Base-by-base conservation (phyloP, 2,888 invertebrate species). In the Mantis religiosa region DNA sequence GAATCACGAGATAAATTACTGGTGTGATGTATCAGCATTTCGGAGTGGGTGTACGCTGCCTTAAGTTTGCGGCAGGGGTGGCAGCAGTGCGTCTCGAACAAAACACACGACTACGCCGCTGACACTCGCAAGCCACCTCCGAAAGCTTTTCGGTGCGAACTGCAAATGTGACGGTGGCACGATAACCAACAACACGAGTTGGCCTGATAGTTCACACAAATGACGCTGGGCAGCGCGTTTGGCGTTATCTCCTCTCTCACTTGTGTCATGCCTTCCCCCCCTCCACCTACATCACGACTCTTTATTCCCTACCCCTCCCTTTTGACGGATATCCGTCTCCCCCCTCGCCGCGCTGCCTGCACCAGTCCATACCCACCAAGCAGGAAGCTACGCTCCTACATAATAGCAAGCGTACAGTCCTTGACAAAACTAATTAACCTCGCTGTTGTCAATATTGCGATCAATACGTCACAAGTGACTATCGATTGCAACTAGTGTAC, bases 301-400 rank as follows among this genome's bases (percentile, higher is more conserved):
- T 86, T 86, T 86, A 86, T 54, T 85, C 82, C 82, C 85, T 20
- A 47, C 85, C 85, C 88, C 88, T 28, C 81, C 89, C 82, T 34
- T 54, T 83, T 83, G 83, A 83, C 71, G 86, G 89, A 87, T 87
- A 87, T 87, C 87, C 83, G 89, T 82, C 86, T 71, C 84, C 84
- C 88, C 88, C 83, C 88, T 84, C n/a, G 84, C 89, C 87, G 85
- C 85, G 84, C 82, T 28, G 47, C 87, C 82, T 25, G n/a, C 85
- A 20, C 85, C 47, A 27, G 30, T 71, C 85, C 89, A 47, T 71
- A 54, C 82, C 88, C 81, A 83, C 71, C 47, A 86, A 89, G 90
- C 90, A 90, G 90, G 89, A 89, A 90, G 90, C 89, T 88, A 84
- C 88, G 89, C 89, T 85, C 89, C 88, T 87, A 81, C 82, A 89